phyloP scores from a whole-genome alignment of 1,140 invertebrate species.

The Dermatophagoides farinae region DNA sequence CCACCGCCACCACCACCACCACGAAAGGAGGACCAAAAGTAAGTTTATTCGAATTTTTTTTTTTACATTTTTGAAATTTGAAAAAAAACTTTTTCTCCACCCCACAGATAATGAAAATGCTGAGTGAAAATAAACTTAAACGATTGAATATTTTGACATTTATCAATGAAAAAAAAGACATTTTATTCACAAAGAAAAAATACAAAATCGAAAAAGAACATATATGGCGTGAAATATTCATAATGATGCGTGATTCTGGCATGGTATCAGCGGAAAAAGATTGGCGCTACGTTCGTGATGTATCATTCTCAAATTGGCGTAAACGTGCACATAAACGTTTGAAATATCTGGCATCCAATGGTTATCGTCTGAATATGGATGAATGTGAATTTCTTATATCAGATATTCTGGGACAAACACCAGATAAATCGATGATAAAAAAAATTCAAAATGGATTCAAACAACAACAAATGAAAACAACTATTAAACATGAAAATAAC shows the following conservation, averaged over 20 bases:
- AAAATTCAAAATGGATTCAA: background rate
- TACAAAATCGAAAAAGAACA: background rate
- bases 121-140: background rate
- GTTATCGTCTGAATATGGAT: constrained; percentile 5
- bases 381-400: constrained; percentile 3
- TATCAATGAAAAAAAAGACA: constrained; percentile 2
- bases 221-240: constrained; percentile 1
- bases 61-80: background rate
- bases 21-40: background rate
- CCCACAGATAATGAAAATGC: background rate
- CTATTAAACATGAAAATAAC: background rate
- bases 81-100: background rate
- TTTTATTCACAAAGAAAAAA: constrained; percentile 1
- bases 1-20: background rate
- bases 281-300: constrained; percentile 6
- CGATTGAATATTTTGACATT: background rate
- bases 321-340: constrained; percentile 5
- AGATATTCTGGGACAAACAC: background rate
- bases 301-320: constrained; percentile 7
- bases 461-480: background rate
- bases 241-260: background rate
- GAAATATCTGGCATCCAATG: constrained; percentile 2
- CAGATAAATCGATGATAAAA: background rate
- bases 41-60: background rate
- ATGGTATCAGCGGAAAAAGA: constrained; percentile 2